Evolutionary conservation across 2,888 invertebrate species (phyloP).

Genomic region (Eupithecia pulchellata): DNA sequence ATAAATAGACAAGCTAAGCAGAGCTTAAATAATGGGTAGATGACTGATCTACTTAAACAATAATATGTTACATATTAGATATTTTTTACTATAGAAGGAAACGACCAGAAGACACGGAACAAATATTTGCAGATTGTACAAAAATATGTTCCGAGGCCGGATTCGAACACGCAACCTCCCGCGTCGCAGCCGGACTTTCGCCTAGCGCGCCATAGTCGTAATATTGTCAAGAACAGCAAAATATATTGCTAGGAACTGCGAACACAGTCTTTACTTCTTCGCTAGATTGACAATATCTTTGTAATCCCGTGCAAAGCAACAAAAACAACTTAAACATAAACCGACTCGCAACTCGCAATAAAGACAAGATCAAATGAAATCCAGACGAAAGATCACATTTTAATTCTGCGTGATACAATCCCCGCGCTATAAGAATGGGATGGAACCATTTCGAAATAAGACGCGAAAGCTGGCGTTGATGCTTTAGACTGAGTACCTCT

Average conservation of each 20-base stretch:
- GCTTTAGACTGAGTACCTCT: background rate
- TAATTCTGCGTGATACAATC: constrained; percentile 57
- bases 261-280: background rate
- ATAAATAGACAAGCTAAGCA: too few relatives aligned
- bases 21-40: too few relatives aligned
- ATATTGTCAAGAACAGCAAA: background rate
- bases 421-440: background rate
- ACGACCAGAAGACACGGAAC: too few relatives aligned
- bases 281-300: constrained; percentile 1
- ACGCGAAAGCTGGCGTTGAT: background rate
- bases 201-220: too few relatives aligned
- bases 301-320: constrained; percentile 10
- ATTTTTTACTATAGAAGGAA: too few relatives aligned
- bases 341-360: constrained; percentile 54
- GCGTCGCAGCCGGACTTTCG: too few relatives aligned
- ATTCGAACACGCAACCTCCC: too few relatives aligned
- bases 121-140: too few relatives aligned
- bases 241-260: background rate
- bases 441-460: background rate
- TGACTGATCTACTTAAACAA: too few relatives aligned
- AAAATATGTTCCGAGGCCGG: too few relatives aligned
- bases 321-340: constrained; percentile 53
- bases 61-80: too few relatives aligned
- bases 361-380: constrained; percentile 62
- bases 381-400: constrained; percentile 67